Conservation (phyloP, 23 tunicate genomes). For the Phallusia fumigata region DNA sequence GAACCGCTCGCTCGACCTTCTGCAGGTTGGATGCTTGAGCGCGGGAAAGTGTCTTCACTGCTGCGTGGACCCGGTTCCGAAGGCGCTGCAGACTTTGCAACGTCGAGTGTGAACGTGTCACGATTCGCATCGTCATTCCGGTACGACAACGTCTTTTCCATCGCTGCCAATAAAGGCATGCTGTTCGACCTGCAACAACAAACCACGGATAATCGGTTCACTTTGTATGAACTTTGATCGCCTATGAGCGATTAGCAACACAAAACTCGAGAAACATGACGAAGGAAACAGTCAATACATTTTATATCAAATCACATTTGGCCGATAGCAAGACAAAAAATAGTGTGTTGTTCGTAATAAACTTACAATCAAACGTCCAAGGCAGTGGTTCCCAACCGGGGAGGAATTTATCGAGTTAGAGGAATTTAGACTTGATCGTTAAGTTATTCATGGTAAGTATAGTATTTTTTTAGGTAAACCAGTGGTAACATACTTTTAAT, state of each 20-base stretch:
- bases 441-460: too few relatives aligned
- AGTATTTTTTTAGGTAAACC: too few relatives aligned
- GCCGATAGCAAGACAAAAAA: too few relatives aligned
- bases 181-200: not conserved
- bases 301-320: not conserved
- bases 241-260: not conserved
- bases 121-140: constrained; percentile 19
- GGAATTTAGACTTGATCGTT: too few relatives aligned
- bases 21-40: not conserved
- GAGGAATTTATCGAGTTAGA: too few relatives aligned
- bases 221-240: too few relatives aligned
- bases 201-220: too few relatives aligned
- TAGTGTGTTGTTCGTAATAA: too few relatives aligned
- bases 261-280: not conserved
- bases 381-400: too few relatives aligned
- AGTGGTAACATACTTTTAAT: too few relatives aligned
- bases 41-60: not conserved
- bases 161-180: constrained; percentile 29
- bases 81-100: not conserved
- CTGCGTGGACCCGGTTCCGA: not conserved
- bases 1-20: not conserved
- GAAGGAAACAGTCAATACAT: too few relatives aligned
- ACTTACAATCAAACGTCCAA: too few relatives aligned
- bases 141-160: constrained; percentile 37
- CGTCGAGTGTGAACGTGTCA: constrained; percentile 15